Evolutionary conservation across 37 sponge, comb jelly and placozoan genomes (phyloP), one percentile per base, ranked within the genome.

Genomic region (Oscarella lobularis): DNA sequence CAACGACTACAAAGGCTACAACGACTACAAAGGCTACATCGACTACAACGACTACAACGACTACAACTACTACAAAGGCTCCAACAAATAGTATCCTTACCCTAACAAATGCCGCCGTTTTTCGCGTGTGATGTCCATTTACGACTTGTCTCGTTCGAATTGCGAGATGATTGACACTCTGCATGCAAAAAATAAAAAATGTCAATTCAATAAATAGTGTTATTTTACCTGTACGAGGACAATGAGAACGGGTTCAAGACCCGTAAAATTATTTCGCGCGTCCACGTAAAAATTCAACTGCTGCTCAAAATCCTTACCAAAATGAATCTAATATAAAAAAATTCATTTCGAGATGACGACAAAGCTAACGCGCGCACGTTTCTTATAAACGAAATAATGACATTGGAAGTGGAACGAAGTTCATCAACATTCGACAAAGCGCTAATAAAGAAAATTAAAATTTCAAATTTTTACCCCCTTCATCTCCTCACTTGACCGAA

Each of bases 201-300:
- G 36, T 30, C 34, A 73, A 40, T 65, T 82, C 36, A 67, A 32
- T 5, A 40, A 9, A 71, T 30, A 30, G n/a, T 2, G 14, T 2
- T 27, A n/a, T n/a, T 85, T 81, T 35, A 89, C 86, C 31, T 95
- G 99, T 36, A 98, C 87, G 33, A 98, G 87, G 75, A 79, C 82
- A 39, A 86, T 68, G 35, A 98, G 78, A 33, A 94, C 87, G 9
- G 75, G 67, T 68, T 98, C 95, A 32, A 98, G 87, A 75, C 91
- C 91, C 37, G 84, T 78, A 81, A 94, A 98, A 37, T 76, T 65
- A 2, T 87, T 86, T 33, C 99, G 79, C 14, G 89, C 92, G 31
- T 98, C 99, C 66, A 98, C 95, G 38, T 79, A 98, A 87, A 98
- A 94, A 41, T 83, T 83, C 31, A 98, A 76, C 85, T 98, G 99